These are phyloP conservation scores for Telmatherina bonti DNA, from an alignment of 2,797 vertebrate genomes.

Conservation along the genomic window DNA sequence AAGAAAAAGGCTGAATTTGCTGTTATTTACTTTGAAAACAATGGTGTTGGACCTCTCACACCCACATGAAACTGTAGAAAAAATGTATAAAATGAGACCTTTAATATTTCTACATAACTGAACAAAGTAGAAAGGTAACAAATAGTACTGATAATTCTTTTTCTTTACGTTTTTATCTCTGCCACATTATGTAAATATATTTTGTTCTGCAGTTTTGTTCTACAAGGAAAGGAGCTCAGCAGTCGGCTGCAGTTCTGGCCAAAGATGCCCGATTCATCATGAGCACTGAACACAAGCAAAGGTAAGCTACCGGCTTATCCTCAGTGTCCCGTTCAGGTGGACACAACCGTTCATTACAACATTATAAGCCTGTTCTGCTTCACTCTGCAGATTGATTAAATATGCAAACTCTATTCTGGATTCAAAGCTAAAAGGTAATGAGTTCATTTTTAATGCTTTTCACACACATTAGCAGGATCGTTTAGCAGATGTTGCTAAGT, in stretches of 20 bases:
- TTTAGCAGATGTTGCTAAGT: neutral
- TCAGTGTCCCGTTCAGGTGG: no score
- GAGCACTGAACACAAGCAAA: conserved; percentile 91
- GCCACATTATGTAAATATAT: conserved; percentile 14
- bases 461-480: neutral
- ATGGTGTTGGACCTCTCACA: no score
- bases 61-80: no score
- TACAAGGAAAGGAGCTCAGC: conserved; percentile 96
- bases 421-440: conserved; percentile 92
- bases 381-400: conserved; percentile 85
- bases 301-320: conserved; percentile 70
- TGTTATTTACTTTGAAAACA: no score
- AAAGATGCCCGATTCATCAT: conserved; percentile 94
- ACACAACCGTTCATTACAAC: no score
- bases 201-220: conserved; percentile 90
- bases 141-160: neutral
- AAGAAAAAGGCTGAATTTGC: no score
- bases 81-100: no score
- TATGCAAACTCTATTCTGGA: conserved; percentile 89
- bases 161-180: neutral
- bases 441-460: neutral
- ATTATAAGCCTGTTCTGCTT: neutral
- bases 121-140: neutral
- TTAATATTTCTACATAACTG: no score
- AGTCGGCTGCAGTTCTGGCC: conserved; percentile 91